Percentiles rank a stretch among this genome's conserved stretches.
These are phyloP conservation scores for Datnioides undecimradiatus DNA, from an alignment of 2,113 vertebrate genomes.

Conservation along the genomic window DNA sequence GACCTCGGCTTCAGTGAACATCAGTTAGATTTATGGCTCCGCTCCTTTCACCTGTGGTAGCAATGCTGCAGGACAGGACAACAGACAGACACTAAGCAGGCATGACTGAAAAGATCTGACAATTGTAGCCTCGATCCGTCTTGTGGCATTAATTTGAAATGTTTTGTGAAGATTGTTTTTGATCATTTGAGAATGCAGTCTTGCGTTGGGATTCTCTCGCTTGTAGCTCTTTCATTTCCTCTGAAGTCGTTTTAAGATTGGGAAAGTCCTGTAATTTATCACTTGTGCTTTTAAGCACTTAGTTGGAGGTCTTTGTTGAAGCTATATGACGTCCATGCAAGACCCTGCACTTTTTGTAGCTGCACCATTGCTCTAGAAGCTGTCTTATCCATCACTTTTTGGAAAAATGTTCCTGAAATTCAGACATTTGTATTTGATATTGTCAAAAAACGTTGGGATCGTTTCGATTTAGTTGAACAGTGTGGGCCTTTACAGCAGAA, in stretches of 20 bases:
- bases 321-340: conserved; percentile 5
- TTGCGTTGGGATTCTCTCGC: not conserved
- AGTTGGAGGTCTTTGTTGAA: conserved; percentile 10
- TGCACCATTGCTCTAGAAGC: not conserved
- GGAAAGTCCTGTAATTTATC: not conserved
- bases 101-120: conserved; percentile 1
- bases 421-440: not conserved
- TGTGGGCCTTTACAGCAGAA: not conserved
- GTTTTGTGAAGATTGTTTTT: not conserved
- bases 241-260: not conserved
- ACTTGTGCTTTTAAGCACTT: not conserved
- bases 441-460: not conserved
- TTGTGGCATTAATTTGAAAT: not conserved
- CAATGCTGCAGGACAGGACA: conserved; percentile 46
- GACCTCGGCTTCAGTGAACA: conserved; percentile 51
- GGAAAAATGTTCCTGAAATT: not conserved
- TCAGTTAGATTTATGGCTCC: conserved; percentile 54
- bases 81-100: conserved; percentile 49
- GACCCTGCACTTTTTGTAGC: not conserved
- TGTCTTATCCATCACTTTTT: not conserved
- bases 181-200: not conserved
- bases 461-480: not conserved
- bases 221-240: not conserved
- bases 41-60: conserved; percentile 52
- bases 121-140: conserved; percentile 1